Base-by-base conservation (phyloP, 2,113 vertebrate genomes). In the Malurus melanocephalus region DNA sequence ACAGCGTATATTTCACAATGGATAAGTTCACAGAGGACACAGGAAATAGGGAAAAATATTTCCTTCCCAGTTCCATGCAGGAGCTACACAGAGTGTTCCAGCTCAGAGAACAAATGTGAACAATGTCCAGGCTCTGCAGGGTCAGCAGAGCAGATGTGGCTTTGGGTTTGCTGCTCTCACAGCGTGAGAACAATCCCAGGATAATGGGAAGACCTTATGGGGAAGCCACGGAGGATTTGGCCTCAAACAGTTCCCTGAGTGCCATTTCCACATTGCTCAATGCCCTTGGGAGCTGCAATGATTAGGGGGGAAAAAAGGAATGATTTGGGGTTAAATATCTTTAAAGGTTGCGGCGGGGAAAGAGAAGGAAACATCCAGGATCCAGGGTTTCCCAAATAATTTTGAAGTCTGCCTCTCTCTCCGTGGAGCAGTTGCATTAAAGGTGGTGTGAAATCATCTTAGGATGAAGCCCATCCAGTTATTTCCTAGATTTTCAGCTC, bases 201-300 rank as follows among this genome's bases (percentile, higher is more conserved):
- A 91, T 94, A 76, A 95, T 92, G 93, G 90, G 68, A 95, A 94
- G 94, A 93, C 62, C 92, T 93, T 73, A 51, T 95, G 94, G 83
- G 56, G 85, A 79, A 90, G 24, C 74, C 66, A 33, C 48, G 71
- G 80, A 76, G 64, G 5, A 3, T 46, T 48, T 69, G 71, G 88
- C 80, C 92, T 61, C 30, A 68, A 0, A 7, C 7, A 46, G 87
- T 73, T 88, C 86, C 73, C 40, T 16, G 10, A 69, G 62, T 60
- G 55, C 83, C 66, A 59, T 86, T 95, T 94, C 74, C 83, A 88
- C 86, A 66, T 91, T 84, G 33, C 80, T 93, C 66, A 93, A 87
- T 62, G 74, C 94, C 81, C 94, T 10, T 69, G 94, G 86, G 27
- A 64, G 80, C 16, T 72, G 45, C 45, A 57, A 4, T 5, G 42